Conservation (phyloP, 2,888 invertebrate genomes). For the Druceiella hillmani region DNA sequence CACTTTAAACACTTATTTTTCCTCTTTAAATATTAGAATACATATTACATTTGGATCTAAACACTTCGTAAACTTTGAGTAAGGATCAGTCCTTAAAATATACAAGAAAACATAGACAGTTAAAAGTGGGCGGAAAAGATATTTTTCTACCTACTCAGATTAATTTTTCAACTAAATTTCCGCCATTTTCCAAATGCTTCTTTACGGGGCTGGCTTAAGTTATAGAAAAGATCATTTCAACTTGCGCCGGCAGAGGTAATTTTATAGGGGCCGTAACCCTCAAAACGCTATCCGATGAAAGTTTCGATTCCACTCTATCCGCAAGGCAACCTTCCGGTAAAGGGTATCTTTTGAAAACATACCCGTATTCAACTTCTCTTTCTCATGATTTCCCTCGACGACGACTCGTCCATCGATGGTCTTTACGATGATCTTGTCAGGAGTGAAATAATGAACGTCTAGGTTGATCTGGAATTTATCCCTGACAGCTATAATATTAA, state of each 20-base stretch:
- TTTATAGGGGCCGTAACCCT: slow-evolving; percentile 64
- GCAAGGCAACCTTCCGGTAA: slow-evolving; percentile 69
- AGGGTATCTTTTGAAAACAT: slow-evolving; percentile 64
- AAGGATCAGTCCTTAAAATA: too few species aligned
- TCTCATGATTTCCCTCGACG: slow-evolving; percentile 77
- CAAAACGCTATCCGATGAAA: slow-evolving; percentile 73
- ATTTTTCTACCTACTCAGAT: too few species aligned
- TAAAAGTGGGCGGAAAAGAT: too few species aligned
- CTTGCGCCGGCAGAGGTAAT: slow-evolving; percentile 36
- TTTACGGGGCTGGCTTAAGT: slow-evolving; percentile 53
- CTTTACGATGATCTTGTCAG: slow-evolving; percentile 71
- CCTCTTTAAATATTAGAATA: too few species aligned
- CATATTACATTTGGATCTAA: too few species aligned
- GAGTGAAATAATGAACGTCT: slow-evolving; percentile 73
- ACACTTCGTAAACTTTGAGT: too few species aligned
- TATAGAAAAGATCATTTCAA: slow-evolving; percentile 56
- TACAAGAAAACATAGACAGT: too few species aligned
- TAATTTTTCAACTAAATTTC: too few species aligned
- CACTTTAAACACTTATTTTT: too few species aligned
- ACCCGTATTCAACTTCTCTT: slow-evolving; percentile 66
- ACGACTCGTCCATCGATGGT: slow-evolving; percentile 61
- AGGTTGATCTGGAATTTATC: slow-evolving; percentile 62
- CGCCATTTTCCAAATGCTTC: slow-evolving; percentile 28
- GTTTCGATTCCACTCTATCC: slow-evolving; percentile 62
- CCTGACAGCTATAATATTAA: slow-evolving; percentile 44